Conservation (phyloP, 2,113 vertebrate genomes). For the Oreotrochilus melanogaster region DNA sequence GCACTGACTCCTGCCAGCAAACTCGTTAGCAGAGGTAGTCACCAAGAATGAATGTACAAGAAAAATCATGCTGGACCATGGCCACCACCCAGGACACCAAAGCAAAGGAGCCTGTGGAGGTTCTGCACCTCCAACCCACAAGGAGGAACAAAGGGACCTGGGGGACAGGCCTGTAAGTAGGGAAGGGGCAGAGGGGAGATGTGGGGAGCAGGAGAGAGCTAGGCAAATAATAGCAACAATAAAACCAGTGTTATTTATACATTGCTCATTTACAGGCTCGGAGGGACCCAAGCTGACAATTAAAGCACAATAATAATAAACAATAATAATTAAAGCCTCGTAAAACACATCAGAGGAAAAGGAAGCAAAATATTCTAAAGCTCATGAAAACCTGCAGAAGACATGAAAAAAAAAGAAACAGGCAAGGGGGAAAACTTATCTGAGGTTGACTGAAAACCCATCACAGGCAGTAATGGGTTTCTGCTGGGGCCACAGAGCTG, state of each 20-base stretch:
- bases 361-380: background rate
- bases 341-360: background rate
- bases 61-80: background rate
- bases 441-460: background rate
- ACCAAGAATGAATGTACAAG: rapidly evolving
- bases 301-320: slow-evolving; percentile 44
- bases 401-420: background rate
- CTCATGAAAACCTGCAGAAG: background rate
- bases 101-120: background rate
- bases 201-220: background rate
- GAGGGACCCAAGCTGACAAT: background rate
- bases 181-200: background rate
- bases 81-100: rapidly evolving
- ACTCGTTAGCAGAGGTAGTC: background rate
- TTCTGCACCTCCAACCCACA: background rate
- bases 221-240: background rate
- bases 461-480: background rate
- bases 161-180: background rate
- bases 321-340: slow-evolving; percentile 45
- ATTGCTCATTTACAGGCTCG: background rate
- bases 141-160: background rate
- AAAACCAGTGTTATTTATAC: background rate
- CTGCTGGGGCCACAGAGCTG: background rate
- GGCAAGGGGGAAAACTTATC: background rate
- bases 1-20: slow-evolving; percentile 1